Conservation (phyloP, 2,888 invertebrate genomes). For the Diabrotica balteata region DNA sequence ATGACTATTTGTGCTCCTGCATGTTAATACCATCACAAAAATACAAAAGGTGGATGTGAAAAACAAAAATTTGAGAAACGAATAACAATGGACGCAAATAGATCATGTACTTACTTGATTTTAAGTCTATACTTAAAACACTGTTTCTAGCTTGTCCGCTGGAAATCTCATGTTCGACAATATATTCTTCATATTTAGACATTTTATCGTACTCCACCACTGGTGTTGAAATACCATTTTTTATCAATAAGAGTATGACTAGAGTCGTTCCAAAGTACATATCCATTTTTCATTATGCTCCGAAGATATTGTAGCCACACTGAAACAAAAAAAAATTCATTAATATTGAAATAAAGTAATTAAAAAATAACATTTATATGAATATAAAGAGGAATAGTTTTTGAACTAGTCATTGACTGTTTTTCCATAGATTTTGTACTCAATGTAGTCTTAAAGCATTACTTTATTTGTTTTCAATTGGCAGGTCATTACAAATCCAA, state of each 20-base stretch:
- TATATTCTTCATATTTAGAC: conserved; percentile 65
- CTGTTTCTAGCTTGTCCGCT: conserved; percentile 66
- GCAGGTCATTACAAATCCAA: no score
- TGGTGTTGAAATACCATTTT: conserved; percentile 39
- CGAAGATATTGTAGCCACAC: neutral
- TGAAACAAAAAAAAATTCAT: neutral
- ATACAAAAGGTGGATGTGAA: no score
- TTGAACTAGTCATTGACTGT: neutral
- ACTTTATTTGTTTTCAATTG: no score
- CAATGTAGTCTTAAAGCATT: no score
- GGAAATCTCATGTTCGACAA: conserved; percentile 70
- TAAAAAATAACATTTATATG: neutral
- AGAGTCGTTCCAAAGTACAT: conserved; percentile 28
- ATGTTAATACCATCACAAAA: no score
- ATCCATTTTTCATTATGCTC: conserved; percentile 46
- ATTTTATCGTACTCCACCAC: conserved; percentile 46
- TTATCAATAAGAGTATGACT: conserved; percentile 33
- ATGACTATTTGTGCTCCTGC: no score
- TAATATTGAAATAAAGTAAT: conserved; percentile 3
- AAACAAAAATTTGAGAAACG: no score
- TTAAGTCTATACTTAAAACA: conserved; percentile 61
- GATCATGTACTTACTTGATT: conserved; percentile 55
- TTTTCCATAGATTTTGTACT: no score
- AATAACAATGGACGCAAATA: no score
- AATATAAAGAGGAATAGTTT: neutral